Conservation (phyloP, 37 sponge, comb jelly and placozoan genomes). For the Theonella swinhoei region DNA sequence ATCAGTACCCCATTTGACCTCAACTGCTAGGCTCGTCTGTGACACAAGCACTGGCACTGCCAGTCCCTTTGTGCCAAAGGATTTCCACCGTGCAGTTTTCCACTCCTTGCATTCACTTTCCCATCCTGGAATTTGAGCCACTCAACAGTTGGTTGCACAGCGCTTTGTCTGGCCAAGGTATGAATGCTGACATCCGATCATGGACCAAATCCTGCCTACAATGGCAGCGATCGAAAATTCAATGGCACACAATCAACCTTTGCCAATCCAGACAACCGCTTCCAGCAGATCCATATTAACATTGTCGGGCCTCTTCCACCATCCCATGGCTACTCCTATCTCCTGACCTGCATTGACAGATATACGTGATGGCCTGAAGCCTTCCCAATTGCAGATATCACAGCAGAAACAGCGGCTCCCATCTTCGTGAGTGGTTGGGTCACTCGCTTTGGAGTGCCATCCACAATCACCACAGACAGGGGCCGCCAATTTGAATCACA, state of each 20-base stretch:
- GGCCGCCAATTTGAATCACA: no score
- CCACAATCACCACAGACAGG: no score
- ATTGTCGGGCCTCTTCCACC: slow-evolving; percentile 70
- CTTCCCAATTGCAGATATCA: slow-evolving; percentile 46
- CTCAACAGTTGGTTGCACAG: slow-evolving; percentile 50
- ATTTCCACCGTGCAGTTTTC: slow-evolving; percentile 49
- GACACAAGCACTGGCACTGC: slow-evolving; percentile 59
- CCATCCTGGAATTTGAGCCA: slow-evolving; percentile 64
- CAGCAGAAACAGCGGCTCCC: slow-evolving; percentile 58
- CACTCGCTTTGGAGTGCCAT: no score
- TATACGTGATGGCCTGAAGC: slow-evolving; percentile 65
- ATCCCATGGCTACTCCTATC: slow-evolving; percentile 57
- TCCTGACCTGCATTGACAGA: slow-evolving; percentile 58
- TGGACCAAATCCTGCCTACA: slow-evolving; percentile 67
- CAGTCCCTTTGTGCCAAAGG: slow-evolving; percentile 52
- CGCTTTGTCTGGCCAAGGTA: slow-evolving; percentile 71
- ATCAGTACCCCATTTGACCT: no score
- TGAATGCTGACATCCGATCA: slow-evolving; percentile 62
- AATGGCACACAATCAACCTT: slow-evolving; percentile 49
- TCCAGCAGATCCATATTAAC: slow-evolving; percentile 60
- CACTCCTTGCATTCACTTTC: slow-evolving; percentile 59
- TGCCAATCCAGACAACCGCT: slow-evolving; percentile 48
- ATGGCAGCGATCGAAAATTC: slow-evolving; percentile 56
- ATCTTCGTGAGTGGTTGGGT: no score
- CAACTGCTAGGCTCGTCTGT: no score